A percentile compares a stretch with the other conserved stretches of the same genome.
Evolutionary conservation across 1,140 invertebrate species (phyloP).

Genomic region (Aphelenchoides fujianensis): DNA sequence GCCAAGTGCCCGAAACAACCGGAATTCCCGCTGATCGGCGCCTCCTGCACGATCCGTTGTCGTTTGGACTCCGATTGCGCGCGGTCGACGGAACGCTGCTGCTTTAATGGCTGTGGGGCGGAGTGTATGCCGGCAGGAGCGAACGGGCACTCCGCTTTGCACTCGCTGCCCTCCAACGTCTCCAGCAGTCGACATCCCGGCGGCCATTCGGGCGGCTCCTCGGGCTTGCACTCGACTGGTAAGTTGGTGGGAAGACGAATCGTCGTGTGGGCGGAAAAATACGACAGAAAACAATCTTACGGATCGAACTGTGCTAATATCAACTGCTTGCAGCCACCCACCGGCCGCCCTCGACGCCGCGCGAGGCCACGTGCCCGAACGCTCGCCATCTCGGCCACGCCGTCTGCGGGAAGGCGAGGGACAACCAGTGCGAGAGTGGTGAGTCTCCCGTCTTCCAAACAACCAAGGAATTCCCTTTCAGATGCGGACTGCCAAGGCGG

Average conservation of each 20-base stretch:
- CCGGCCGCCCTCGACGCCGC: too few species aligned
- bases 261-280: too few species aligned
- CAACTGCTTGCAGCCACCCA: too few species aligned
- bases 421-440: constrained; percentile 8
- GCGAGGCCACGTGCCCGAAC: background rate
- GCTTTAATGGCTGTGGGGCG: constrained; percentile 51
- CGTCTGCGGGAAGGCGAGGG: background rate
- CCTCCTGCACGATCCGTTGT: constrained; percentile 32
- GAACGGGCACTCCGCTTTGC: too few species aligned
- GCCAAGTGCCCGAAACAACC: constrained; percentile 39
- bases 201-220: too few species aligned
- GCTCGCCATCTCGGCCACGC: background rate
- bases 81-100: constrained; percentile 36
- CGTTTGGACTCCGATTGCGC: constrained; percentile 39
- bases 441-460: too few species aligned
- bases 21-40: constrained; percentile 16
- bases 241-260: too few species aligned
- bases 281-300: too few species aligned
- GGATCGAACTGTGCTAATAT: too few species aligned
- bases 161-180: too few species aligned
- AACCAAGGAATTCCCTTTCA: too few species aligned
- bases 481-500: background rate
- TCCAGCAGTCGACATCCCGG: background rate
- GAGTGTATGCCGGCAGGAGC: constrained; percentile 24
- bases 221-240: too few species aligned